These are phyloP conservation scores for Sebastiscus albofasciatus DNA, from an alignment of 2,797 vertebrate genomes.

Conservation along the genomic window DNA sequence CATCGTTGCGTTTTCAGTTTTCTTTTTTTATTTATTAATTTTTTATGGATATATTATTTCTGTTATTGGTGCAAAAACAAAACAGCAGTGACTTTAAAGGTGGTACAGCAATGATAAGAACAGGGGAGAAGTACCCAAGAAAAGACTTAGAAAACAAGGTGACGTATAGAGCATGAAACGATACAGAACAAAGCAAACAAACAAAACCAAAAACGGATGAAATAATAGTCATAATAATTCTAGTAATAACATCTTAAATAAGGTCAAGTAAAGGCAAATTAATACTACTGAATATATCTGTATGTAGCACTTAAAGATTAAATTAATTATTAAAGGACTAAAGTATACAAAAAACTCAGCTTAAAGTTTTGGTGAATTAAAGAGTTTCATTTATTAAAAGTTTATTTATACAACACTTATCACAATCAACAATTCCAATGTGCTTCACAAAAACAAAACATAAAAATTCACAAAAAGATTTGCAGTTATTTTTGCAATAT, in stretches of 20 bases:
- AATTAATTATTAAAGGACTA: neutral
- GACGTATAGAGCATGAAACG: too few relatives aligned
- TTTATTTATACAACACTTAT: neutral
- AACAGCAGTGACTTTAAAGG: too few relatives aligned
- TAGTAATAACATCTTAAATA: too few relatives aligned
- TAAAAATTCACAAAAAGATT: neutral
- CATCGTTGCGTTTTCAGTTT: neutral
- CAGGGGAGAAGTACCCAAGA: too few relatives aligned
- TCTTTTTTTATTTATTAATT: too few relatives aligned
- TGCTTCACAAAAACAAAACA: neutral
- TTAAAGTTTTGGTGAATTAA: neutral
- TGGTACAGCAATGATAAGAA: too few relatives aligned
- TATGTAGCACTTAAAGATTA: neutral
- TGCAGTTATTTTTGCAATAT: neutral
- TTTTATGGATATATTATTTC: too few relatives aligned
- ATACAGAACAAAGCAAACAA: too few relatives aligned
- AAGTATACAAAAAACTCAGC: neutral
- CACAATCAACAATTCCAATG: neutral
- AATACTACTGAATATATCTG: neutral
- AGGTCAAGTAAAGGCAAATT: rapidly evolving
- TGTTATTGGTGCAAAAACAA: too few relatives aligned
- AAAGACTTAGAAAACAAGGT: too few relatives aligned
- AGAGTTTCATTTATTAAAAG: neutral
- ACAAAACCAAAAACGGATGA: too few relatives aligned
- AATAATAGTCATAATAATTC: too few relatives aligned